phyloP scores from a whole-genome alignment of 2,797 vertebrate genomes.

The Leptodactylus fallax region DNA sequence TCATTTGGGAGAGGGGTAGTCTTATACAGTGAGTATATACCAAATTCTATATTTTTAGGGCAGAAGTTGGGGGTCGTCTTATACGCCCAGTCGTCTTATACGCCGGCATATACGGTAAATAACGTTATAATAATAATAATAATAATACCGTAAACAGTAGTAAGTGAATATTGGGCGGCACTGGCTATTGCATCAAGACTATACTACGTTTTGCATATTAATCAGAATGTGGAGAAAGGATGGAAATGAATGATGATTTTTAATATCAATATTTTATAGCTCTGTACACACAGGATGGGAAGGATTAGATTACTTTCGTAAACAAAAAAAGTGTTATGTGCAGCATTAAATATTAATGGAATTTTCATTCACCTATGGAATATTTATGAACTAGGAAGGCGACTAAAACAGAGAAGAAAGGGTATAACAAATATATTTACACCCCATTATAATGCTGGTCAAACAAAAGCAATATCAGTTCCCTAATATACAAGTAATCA shows the following conservation, averaged over 20 bases:
- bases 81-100: too few species aligned
- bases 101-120: too few species aligned
- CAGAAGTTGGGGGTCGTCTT: too few species aligned
- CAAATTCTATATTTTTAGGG: too few species aligned
- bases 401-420: not conserved
- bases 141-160: too few species aligned
- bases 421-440: not conserved
- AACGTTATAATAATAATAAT: too few species aligned
- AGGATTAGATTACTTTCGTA: not conserved
- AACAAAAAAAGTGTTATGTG: not conserved
- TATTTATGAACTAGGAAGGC: conserved; percentile 42
- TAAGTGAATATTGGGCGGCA: not conserved
- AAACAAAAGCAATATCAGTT: too few species aligned
- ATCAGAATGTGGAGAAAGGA: not conserved
- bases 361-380: conserved; percentile 6
- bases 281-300: not conserved
- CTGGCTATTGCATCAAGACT: too few species aligned
- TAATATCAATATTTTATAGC: conserved; percentile 19
- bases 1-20: too few species aligned
- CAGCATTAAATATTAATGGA: conserved; percentile 40
- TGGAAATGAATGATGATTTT: not conserved
- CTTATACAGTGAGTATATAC: too few species aligned
- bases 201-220: not conserved
- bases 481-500: too few species aligned
- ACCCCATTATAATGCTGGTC: not conserved